These are phyloP conservation scores for Drosophila differens DNA, from an alignment of 2,888 invertebrate species.

Conservation along the genomic window DNA sequence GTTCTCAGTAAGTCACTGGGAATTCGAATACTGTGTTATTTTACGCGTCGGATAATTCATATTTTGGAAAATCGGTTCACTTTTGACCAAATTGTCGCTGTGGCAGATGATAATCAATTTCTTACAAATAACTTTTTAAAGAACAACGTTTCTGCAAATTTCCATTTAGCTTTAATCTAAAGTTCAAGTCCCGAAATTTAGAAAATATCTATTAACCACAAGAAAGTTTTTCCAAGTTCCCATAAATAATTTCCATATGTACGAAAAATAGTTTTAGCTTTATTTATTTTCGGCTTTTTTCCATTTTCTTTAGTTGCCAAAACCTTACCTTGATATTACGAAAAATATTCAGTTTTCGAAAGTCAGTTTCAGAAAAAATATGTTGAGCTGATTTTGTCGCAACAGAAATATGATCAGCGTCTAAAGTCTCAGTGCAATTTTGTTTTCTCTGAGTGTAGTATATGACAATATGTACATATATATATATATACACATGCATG, in stretches of 20 bases:
- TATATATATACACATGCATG: background rate
- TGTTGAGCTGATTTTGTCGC: too few species aligned
- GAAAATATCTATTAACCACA: background rate
- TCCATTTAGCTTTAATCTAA: background rate
- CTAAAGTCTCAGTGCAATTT: background rate
- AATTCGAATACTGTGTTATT: background rate
- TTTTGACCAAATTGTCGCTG: background rate
- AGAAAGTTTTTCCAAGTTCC: too few species aligned
- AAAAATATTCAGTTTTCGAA: background rate
- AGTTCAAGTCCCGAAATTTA: background rate
- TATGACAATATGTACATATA: background rate
- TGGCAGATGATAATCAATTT: too few species aligned
- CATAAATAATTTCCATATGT: too few species aligned
- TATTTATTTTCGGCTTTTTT: too few species aligned
- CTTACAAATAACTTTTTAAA: background rate
- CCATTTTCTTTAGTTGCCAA: background rate
- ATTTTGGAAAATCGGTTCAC: background rate
- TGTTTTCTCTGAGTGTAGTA: background rate
- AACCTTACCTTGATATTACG: background rate
- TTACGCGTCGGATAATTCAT: background rate
- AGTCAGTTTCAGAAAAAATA: background rate
- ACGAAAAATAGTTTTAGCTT: too few species aligned
- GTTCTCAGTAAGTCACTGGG: background rate
- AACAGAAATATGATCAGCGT: background rate
- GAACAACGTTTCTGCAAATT: background rate